A percentile compares a stretch with the other conserved stretches of the same genome.
phyloP scores from a whole-genome alignment of 2,797 vertebrate species.

The Meda fulgida region DNA sequence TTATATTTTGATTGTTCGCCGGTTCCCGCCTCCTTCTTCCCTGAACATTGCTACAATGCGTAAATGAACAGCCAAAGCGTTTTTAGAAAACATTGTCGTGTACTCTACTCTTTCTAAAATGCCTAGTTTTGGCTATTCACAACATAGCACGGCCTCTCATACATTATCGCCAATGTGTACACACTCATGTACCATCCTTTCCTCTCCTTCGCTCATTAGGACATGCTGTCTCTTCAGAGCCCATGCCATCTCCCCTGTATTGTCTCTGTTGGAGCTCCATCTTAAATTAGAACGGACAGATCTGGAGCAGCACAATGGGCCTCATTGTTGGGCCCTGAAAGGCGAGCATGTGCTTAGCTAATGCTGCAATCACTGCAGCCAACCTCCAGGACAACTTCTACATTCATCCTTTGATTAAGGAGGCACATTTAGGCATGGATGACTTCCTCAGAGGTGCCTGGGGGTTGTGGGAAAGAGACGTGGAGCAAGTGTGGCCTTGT shows the following conservation, averaged over 20 bases:
- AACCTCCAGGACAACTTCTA: slow-evolving; percentile 83
- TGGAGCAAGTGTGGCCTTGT: slow-evolving; percentile 71
- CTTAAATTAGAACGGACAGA: slow-evolving; percentile 81
- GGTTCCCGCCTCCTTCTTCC: too few species aligned
- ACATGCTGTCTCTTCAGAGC: slow-evolving; percentile 54
- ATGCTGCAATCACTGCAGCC: slow-evolving; percentile 78
- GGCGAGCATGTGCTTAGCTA: slow-evolving; percentile 85
- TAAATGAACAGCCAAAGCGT: too few species aligned
- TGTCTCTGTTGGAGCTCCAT: slow-evolving; percentile 68
- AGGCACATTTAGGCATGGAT: slow-evolving; percentile 86
- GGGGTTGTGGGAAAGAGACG: slow-evolving; percentile 82
- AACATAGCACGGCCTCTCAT: neutral
- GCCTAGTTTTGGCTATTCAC: neutral
- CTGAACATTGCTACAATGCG: too few species aligned
- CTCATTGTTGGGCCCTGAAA: slow-evolving; percentile 82
- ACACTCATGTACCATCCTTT: slow-evolving; percentile 37
- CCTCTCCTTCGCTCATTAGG: slow-evolving; percentile 51
- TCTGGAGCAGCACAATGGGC: slow-evolving; percentile 77
- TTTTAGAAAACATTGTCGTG: too few species aligned
- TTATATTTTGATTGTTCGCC: too few species aligned
- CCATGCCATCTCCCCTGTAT: slow-evolving; percentile 60
- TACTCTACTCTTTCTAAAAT: too few species aligned
- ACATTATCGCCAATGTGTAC: neutral
- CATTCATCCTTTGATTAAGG: slow-evolving; percentile 89
- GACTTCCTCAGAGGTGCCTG: slow-evolving; percentile 84